These are phyloP conservation scores for Propithecus perrieri DNA, from an alignment of 2,797 vertebrate species.

Conservation along the genomic window DNA sequence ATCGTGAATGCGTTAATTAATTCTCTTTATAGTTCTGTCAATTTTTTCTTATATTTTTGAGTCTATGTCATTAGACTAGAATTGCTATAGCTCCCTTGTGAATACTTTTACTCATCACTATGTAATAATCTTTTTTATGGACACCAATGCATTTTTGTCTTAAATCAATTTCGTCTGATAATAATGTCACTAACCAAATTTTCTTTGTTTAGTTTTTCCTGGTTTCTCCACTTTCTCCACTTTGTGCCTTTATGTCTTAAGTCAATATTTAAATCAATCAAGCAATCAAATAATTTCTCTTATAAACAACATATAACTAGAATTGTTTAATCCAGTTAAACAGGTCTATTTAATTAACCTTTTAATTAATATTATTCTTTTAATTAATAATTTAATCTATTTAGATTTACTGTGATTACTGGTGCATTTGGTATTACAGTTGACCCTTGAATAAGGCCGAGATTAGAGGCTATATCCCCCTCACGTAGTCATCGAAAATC, in stretches of 20 bases:
- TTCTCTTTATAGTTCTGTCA: not conserved
- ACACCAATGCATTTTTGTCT: not conserved
- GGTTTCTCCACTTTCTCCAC: not conserved
- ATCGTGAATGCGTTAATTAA: not conserved
- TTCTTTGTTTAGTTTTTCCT: not conserved
- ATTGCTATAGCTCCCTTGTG: not conserved
- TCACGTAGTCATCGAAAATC: not conserved
- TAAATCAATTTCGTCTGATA: constrained; percentile 71
- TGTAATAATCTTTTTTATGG: not conserved
- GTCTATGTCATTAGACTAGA: not conserved
- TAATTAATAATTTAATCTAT: constrained; percentile 79
- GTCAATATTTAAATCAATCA: not conserved
- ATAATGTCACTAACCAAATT: not conserved
- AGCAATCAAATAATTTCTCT: not conserved
- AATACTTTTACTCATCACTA: not conserved
- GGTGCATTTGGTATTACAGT: not conserved
- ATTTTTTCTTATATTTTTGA: constrained; percentile 13
- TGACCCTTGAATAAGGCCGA: not conserved
- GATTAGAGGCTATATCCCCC: not conserved
- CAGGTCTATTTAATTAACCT: no score
- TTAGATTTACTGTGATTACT: constrained; percentile 82
- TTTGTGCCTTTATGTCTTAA: not conserved
- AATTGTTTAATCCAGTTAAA: not conserved
- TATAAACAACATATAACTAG: not conserved
- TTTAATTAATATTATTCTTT: not conserved